These are phyloP conservation scores for Antheraea assamensis DNA, from an alignment of 2,888 invertebrate genomes.

Conservation along the genomic window DNA sequence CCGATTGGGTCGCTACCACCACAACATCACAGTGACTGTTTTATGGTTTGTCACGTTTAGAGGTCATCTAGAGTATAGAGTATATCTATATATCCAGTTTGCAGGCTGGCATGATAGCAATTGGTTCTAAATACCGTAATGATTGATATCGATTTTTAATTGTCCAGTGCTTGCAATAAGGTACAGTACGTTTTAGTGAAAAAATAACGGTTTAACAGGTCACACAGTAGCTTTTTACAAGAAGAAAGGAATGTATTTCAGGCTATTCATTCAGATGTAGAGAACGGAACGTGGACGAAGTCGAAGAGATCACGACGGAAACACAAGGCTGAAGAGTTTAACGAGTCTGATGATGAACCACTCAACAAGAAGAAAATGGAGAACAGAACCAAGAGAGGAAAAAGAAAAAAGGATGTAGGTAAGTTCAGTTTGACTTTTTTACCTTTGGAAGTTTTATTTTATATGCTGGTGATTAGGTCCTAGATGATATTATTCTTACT, in stretches of 20 bases:
- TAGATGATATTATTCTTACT: too few relatives aligned
- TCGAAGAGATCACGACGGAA: slow-evolving; percentile 29
- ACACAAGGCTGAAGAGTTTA: slow-evolving; percentile 39
- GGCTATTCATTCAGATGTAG: slow-evolving; percentile 31
- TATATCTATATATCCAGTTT: too few relatives aligned
- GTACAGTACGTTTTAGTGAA: too few relatives aligned
- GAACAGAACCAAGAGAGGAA: slow-evolving; percentile 23
- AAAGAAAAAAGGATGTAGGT: slow-evolving; percentile 24
- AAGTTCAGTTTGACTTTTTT: not conserved
- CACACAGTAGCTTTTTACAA: not conserved
- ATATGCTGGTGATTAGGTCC: not conserved
- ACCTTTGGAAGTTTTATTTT: not conserved
- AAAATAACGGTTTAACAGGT: too few relatives aligned
- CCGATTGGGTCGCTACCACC: too few relatives aligned
- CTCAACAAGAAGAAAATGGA: slow-evolving; percentile 39
- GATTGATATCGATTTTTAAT: too few relatives aligned
- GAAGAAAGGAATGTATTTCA: slow-evolving; percentile 20
- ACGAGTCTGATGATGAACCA: slow-evolving; percentile 68
- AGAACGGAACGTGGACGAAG: slow-evolving; percentile 25
- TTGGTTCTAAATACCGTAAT: too few relatives aligned
- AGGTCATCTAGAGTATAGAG: too few relatives aligned
- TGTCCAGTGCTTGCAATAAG: too few relatives aligned
- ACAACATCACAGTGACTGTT: too few relatives aligned
- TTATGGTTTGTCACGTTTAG: too few relatives aligned
- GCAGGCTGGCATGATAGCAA: too few relatives aligned